Conservation (phyloP, 2,113 vertebrate genomes). For the Microcebus tavaratra region DNA sequence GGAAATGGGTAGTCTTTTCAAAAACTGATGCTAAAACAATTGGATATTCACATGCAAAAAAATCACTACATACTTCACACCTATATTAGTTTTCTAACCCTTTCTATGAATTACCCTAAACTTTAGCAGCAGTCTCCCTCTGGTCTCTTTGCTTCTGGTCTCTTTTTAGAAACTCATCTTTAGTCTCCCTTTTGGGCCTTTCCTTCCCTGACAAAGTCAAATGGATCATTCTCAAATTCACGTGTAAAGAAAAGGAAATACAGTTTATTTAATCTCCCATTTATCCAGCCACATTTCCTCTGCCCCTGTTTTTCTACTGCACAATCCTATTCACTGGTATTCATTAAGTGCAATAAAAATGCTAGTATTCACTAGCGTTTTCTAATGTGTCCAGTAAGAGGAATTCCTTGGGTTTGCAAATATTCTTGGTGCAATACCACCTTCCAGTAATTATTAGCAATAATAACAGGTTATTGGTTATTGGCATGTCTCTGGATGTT, state of each 20-base stretch:
- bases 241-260: neutral
- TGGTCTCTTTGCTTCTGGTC: neutral
- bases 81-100: neutral
- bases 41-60: neutral
- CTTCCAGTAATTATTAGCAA: neutral
- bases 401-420: neutral
- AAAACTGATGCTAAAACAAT: neutral
- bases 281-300: neutral
- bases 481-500: neutral
- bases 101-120: neutral
- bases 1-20: slow-evolving; percentile 24
- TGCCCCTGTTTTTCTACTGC: neutral
- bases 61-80: neutral
- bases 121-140: neutral
- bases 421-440: neutral
- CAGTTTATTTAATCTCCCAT: neutral
- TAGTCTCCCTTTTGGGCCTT: neutral
- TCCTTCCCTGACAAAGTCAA: slow-evolving; percentile 22
- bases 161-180: slow-evolving; percentile 11
- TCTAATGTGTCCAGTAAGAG: neutral
- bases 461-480: neutral
- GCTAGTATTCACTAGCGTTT: neutral
- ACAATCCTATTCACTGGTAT: neutral
- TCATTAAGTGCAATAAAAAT: neutral
- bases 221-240: neutral